Evolutionary conservation across 2,888 invertebrate species (phyloP).

Genomic region (Erebia aethiops): DNA sequence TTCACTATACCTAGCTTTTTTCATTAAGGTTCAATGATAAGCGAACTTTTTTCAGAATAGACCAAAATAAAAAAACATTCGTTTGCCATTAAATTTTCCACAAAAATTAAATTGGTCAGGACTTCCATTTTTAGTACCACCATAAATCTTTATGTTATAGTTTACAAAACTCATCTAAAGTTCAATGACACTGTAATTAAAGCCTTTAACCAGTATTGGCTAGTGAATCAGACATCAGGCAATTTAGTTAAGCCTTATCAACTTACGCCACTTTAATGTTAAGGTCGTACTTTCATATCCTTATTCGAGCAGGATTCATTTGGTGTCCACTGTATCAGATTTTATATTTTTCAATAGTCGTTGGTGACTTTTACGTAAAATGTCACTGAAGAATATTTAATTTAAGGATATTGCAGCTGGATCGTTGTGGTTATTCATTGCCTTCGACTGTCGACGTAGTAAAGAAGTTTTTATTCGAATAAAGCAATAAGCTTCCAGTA

Average conservation of each 20-base stretch:
- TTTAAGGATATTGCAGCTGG: not conserved
- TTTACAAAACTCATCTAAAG: not conserved
- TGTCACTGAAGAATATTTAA: constrained; percentile 10
- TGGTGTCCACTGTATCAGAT: not conserved
- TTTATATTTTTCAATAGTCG: not conserved
- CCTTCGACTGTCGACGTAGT: too few species aligned
- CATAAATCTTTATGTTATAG: too few species aligned
- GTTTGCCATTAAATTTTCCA: too few species aligned
- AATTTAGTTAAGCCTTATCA: constrained; percentile 9
- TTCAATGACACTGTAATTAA: constrained; percentile 16
- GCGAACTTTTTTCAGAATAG: too few species aligned
- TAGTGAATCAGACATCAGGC: constrained; percentile 1
- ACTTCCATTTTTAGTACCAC: too few species aligned
- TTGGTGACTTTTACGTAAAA: not conserved
- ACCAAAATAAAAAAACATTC: too few species aligned
- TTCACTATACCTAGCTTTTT: too few species aligned
- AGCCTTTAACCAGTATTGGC: constrained; percentile 1
- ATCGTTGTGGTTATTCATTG: not conserved
- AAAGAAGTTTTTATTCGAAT: too few species aligned
- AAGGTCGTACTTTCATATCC: constrained; percentile 36
- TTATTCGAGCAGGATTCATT: constrained; percentile 30
- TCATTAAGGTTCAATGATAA: too few species aligned
- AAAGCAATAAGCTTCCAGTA: too few species aligned
- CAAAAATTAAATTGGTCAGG: too few species aligned
- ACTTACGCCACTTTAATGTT: constrained; percentile 25